Base-by-base conservation (phyloP, 2,888 invertebrate genomes). In the Euspilapteryx auroguttella region DNA sequence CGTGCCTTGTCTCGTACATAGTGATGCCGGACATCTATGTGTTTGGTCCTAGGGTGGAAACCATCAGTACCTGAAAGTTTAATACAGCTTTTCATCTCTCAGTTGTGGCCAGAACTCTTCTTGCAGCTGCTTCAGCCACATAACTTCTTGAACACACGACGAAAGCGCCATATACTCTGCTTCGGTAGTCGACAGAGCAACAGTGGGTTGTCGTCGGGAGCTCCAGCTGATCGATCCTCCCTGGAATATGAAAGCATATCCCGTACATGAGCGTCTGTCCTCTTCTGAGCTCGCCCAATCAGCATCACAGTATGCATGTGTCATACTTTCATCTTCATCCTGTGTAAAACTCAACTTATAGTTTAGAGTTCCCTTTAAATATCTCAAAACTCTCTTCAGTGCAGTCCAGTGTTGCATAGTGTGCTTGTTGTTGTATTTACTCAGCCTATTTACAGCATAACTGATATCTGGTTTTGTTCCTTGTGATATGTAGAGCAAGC, bases 171-270 rank as follows among this genome's bases (percentile, higher is more conserved):
- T 17, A 8, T 17, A 17, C 8, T 17, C 17, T 6, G 17, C 17
- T 8, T 17, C 17, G 17, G 17, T 17, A 5, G 17, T 17, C 5
- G 5, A 6, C 8, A 17, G 8, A 5, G 17, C 17, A 5, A 17
- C 17, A 6, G 17, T 17, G 8, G 17, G 17, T 6, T 17, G 17
- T 17, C 17, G 17, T 8, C 27, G 33, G 1, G 37, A 38, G 12
- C 25, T 30, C 39, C 39, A 41, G 6, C 32, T 29, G 7, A 40
- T 31, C 2, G 38, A 21, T 13, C 29, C 40, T 11, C 36, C 37
- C 32, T 38, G 33, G 30, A 37, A 34, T 2, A 32, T 1, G 20
- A 35, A 37, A 8, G 15, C 12, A 12, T 37, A 39, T 3, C 35
- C 37, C 2, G 34, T 31, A 12, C 37, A 37, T 2, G 39, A 38